phyloP scores from a whole-genome alignment of 2,797 vertebrate genomes.

The Lateolabrax maculatus region DNA sequence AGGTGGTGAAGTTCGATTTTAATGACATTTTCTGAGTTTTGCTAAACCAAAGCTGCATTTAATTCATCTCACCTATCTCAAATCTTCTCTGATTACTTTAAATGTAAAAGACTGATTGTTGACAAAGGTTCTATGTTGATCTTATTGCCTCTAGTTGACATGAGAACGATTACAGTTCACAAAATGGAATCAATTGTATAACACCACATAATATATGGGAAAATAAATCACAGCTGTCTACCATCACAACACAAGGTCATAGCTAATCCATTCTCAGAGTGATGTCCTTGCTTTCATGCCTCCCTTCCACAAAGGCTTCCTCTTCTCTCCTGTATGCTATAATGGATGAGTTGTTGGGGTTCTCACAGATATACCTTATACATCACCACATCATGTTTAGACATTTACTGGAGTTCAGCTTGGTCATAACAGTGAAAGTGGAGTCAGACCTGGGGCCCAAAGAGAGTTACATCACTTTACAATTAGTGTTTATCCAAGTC shows the following conservation, averaged over 20 bases:
- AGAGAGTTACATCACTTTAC: background rate
- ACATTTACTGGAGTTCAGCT: background rate
- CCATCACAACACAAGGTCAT: slow-evolving; percentile 33
- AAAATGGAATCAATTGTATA: too few species aligned
- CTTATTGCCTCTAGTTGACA: background rate
- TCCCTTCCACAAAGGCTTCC: slow-evolving; percentile 28
- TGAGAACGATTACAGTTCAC: background rate
- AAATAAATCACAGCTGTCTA: background rate
- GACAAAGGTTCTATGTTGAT: background rate
- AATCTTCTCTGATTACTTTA: background rate
- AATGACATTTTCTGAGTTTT: background rate
- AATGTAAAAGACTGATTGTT: background rate
- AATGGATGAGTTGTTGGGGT: background rate
- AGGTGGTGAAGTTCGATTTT: slow-evolving; percentile 28
- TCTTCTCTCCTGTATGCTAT: background rate
- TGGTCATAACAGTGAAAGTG: accelerated
- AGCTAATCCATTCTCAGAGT: slow-evolving; percentile 18
- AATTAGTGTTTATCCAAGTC: background rate
- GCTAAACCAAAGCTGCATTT: background rate
- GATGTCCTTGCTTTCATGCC: slow-evolving; percentile 20
- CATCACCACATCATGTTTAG: background rate
- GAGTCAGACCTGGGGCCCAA: background rate
- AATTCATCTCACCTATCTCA: background rate
- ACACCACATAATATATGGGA: too few species aligned
- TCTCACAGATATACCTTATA: background rate